Evolutionary conservation across 2,113 vertebrate species (phyloP).

Genomic region (Colistium nudipinnis): DNA sequence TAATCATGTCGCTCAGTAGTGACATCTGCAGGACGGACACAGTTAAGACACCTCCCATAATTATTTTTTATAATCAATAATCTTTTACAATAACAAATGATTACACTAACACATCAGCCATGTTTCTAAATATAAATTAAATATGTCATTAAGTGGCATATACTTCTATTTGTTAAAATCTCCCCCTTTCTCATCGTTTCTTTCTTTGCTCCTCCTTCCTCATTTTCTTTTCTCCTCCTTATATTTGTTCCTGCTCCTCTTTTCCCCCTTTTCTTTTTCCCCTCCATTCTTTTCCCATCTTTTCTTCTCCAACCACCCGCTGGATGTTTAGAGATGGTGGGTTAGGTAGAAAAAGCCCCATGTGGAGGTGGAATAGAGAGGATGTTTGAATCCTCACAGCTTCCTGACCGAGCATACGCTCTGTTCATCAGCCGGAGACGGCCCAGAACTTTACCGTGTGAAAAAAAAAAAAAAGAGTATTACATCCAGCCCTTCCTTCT

Average conservation of each 20-base stretch:
- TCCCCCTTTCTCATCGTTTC: too few species aligned
- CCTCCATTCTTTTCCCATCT: not conserved
- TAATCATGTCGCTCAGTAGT: not conserved
- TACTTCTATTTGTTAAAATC: too few species aligned
- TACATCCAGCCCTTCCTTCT: conserved; percentile 13
- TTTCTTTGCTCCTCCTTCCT: not conserved
- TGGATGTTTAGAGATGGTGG: conserved; percentile 35
- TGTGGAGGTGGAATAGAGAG: conserved; percentile 35
- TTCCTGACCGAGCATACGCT: conserved; percentile 45
- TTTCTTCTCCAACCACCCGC: not conserved
- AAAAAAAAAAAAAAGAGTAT: conserved; percentile 7
- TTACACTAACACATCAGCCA: too few species aligned
- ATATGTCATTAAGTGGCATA: too few species aligned
- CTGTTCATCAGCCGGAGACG: conserved; percentile 33
- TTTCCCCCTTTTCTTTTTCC: not conserved
- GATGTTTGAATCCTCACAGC: not conserved
- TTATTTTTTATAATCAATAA: too few species aligned
- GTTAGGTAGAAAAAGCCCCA: conserved; percentile 33
- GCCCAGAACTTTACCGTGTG: conserved; percentile 1
- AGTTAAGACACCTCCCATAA: too few species aligned
- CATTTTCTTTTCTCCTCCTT: too few species aligned
- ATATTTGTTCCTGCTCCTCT: not conserved
- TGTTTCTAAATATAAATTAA: too few species aligned
- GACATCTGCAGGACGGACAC: conserved; percentile 36
- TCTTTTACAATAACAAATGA: too few species aligned